phyloP scores from a whole-genome alignment of 2,113 vertebrate species.

The Mesembrinibis cayennensis region DNA sequence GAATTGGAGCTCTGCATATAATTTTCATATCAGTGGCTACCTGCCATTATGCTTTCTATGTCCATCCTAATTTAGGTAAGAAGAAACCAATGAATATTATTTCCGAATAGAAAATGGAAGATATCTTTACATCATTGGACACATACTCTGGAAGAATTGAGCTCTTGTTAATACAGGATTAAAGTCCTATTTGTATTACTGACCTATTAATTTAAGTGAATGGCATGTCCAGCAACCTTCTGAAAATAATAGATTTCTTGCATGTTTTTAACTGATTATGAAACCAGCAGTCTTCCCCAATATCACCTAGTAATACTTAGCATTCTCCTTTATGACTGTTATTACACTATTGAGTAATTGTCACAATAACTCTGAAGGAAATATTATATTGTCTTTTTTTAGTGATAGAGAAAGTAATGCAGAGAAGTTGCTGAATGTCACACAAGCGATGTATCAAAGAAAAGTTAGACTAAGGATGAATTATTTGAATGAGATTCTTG shows the following conservation, averaged over 20 bases:
- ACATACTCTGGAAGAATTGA: not conserved
- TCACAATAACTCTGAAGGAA: not conserved
- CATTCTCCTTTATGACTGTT: not conserved
- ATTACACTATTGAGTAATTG: not conserved
- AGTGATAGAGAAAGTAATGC: not conserved
- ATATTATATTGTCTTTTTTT: not conserved
- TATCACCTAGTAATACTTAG: not conserved
- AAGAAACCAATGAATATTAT: constrained; percentile 23
- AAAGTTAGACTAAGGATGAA: not conserved
- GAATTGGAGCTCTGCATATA: constrained; percentile 24
- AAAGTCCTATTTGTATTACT: not conserved
- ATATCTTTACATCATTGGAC: not conserved
- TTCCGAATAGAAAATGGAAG: constrained; percentile 20
- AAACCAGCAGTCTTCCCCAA: not conserved
- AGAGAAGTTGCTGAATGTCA: not conserved
- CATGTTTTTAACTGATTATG: not conserved
- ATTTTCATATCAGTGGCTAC: constrained; percentile 15
- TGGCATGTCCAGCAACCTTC: not conserved
- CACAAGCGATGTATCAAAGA: not conserved
- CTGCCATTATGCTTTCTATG: constrained; percentile 1
- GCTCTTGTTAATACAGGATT: not conserved
- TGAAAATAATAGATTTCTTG: not conserved
- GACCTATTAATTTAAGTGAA: not conserved
- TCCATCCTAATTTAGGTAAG: constrained; percentile 30
- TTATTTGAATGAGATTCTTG: not conserved